Evolutionary conservation across 2,888 invertebrate genomes (phyloP).

Genomic region (Shargacucullia verbasci): DNA sequence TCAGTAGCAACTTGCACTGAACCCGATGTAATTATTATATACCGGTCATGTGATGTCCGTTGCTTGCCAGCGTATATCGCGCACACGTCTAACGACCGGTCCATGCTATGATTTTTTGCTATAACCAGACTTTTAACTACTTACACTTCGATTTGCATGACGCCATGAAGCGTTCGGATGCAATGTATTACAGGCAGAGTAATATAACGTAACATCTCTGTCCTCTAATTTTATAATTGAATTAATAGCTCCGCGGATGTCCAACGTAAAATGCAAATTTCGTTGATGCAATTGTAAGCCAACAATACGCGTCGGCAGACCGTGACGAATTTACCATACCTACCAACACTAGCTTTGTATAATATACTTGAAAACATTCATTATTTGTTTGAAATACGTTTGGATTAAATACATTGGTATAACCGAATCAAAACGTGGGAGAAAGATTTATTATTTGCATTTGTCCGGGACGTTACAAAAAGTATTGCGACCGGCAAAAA

Average conservation of each 20-base stretch:
- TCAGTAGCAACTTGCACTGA: constrained; percentile 64
- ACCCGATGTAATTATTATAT: constrained; percentile 72
- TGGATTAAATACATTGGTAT: constrained; percentile 45
- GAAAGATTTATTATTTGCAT: constrained; percentile 47
- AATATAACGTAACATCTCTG: constrained; percentile 54
- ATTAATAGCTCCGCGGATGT: constrained; percentile 78
- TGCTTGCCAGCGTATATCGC: constrained; percentile 51
- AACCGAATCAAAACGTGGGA: constrained; percentile 17
- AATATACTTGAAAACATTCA: constrained; percentile 73
- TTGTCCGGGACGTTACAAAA: constrained; percentile 35
- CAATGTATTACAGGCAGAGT: constrained; percentile 48
- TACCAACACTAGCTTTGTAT: constrained; percentile 66
- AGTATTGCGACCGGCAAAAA: constrained; percentile 45
- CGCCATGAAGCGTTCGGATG: constrained; percentile 56
- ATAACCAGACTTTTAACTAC: constrained; percentile 54
- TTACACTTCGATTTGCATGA: constrained; percentile 63
- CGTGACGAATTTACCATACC: constrained; percentile 75
- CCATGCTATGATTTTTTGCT: constrained; percentile 45
- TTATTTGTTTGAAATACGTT: constrained; percentile 66
- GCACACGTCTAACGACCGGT: constrained; percentile 43
- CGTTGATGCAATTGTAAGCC: constrained; percentile 78
- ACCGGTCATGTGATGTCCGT: constrained; percentile 65
- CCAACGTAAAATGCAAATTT: constrained; percentile 85
- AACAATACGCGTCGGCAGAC: constrained; percentile 76
- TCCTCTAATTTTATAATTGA: constrained; percentile 76